A percentile compares a stretch with the other conserved stretches of the same genome.
Evolutionary conservation across 2,888 invertebrate genomes (phyloP).

Genomic region (Eilema depressum): DNA sequence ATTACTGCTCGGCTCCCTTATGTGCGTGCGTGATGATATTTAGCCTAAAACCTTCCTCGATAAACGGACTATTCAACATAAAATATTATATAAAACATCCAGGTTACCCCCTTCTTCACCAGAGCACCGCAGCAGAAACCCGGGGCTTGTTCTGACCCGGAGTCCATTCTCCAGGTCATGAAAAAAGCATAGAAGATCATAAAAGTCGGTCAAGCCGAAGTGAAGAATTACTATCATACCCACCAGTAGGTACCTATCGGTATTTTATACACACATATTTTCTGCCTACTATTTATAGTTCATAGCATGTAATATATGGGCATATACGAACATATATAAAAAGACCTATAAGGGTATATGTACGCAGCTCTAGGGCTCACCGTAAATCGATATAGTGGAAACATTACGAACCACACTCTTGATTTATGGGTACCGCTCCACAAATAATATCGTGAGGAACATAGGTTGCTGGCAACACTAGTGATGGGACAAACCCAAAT

Average conservation of each 20-base stretch:
- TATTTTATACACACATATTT: not conserved
- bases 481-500: conserved; percentile 18
- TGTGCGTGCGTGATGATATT: too few relatives aligned
- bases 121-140: too few relatives aligned
- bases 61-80: too few relatives aligned
- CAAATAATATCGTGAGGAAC: conserved; percentile 46
- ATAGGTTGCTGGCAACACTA: conserved; percentile 37
- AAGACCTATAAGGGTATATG: conserved; percentile 9
- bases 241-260: too few relatives aligned
- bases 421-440: conserved; percentile 45
- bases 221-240: too few relatives aligned
- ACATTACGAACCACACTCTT: conserved; percentile 43
- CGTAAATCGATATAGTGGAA: conserved; percentile 40
- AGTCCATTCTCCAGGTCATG: too few relatives aligned
- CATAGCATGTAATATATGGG: not conserved
- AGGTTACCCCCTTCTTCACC: too few relatives aligned
- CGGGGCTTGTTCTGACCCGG: not conserved
- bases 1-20: too few relatives aligned
- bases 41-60: too few relatives aligned
- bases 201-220: not conserved
- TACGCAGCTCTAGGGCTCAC: conserved; percentile 17
- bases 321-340: too few relatives aligned
- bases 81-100: too few relatives aligned
- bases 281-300: not conserved
- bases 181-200: not conserved